These are phyloP conservation scores for Cheiracanthium punctorium DNA, from an alignment of 2,888 invertebrate species.

Conservation along the genomic window DNA sequence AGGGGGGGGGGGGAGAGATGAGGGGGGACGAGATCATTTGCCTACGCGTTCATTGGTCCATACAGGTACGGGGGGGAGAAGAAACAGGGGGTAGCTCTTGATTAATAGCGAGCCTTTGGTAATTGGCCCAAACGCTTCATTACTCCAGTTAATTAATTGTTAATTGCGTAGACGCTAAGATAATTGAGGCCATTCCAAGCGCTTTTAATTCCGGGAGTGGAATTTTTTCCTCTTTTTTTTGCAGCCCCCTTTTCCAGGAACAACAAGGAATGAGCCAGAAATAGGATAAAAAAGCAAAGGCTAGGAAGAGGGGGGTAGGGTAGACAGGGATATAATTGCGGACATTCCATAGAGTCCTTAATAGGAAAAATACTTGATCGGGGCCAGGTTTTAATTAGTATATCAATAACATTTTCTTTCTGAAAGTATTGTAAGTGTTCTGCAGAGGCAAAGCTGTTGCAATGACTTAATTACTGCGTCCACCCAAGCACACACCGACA, in stretches of 20 bases:
- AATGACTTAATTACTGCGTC: constrained; percentile 68
- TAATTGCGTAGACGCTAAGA: constrained; percentile 68
- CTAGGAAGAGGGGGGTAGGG: background rate
- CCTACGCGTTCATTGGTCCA: constrained; percentile 65
- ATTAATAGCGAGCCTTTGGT: constrained; percentile 67
- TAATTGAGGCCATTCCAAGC: constrained; percentile 62
- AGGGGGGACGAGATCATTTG: constrained; percentile 51
- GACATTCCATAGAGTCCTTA: constrained; percentile 51
- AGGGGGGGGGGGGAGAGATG: constrained; percentile 13
- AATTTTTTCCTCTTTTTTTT: constrained; percentile 28
- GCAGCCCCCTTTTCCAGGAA: background rate
- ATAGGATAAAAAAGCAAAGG: background rate
- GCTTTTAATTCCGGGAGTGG: constrained; percentile 63
- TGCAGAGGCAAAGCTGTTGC: constrained; percentile 57
- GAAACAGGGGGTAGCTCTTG: constrained; percentile 45
- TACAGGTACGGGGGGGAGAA: constrained; percentile 21
- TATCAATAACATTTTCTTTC: constrained; percentile 67
- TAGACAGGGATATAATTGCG: constrained; percentile 39
- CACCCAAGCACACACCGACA: constrained; percentile 64
- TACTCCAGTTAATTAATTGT: constrained; percentile 69
- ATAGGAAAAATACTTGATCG: constrained; percentile 66
- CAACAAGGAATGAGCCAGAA: background rate
- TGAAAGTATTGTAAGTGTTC: constrained; percentile 48
- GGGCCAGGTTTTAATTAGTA: constrained; percentile 63
- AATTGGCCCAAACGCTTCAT: constrained; percentile 67